Percentiles rank a stretch among this genome's conserved stretches.
phyloP scores from a whole-genome alignment of 2,888 invertebrate species.

The Oscheius sp. region DNA sequence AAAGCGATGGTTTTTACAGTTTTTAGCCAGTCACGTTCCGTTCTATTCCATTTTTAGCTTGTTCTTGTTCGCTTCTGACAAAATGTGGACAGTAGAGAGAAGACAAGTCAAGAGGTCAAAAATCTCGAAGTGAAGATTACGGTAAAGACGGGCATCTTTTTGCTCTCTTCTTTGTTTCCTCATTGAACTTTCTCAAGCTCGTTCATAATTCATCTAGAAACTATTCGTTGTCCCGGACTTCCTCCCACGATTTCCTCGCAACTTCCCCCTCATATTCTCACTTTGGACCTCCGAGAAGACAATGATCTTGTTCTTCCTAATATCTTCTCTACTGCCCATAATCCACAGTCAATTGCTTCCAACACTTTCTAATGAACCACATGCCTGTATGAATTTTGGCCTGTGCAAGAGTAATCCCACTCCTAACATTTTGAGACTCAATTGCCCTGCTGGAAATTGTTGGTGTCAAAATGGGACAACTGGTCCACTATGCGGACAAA shows the following conservation, averaged over 20 bases:
- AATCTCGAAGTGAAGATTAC: too few species aligned
- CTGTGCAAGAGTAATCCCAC: background rate
- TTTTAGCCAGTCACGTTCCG: too few species aligned
- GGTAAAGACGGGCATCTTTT: too few species aligned
- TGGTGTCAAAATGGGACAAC: conserved; percentile 11
- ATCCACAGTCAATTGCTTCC: background rate
- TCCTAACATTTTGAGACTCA: background rate
- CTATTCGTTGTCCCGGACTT: too few species aligned
- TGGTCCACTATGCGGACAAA: conserved; percentile 4
- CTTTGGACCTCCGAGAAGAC: too few species aligned
- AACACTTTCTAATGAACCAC: conserved; percentile 11
- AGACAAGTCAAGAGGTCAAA: too few species aligned
- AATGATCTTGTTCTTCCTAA: background rate
- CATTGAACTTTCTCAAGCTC: background rate
- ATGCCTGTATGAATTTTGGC: conserved; percentile 34
- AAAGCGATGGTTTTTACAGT: too few species aligned
- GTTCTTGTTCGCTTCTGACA: too few species aligned
- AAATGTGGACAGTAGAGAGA: too few species aligned
- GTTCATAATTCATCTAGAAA: background rate
- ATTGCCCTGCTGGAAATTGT: conserved; percentile 19
- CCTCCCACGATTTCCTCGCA: too few species aligned
- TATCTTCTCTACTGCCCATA: background rate
- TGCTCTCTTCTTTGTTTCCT: background rate
- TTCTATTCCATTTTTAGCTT: too few species aligned
- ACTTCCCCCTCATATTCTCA: too few species aligned